These are phyloP conservation scores for Lottia scabra DNA, from an alignment of 2,888 invertebrate species.

Conservation along the genomic window DNA sequence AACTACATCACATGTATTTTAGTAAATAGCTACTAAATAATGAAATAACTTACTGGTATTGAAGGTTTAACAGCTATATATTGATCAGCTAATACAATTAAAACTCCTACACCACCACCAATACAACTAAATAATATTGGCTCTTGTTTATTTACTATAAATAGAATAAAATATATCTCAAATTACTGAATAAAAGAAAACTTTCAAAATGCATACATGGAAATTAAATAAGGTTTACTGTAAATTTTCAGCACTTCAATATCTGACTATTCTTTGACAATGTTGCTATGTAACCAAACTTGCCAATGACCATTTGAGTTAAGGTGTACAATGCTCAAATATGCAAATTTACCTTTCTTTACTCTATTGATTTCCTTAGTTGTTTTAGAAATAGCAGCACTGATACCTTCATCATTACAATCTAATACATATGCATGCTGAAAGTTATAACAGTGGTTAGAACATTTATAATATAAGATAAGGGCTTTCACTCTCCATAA, in stretches of 20 bases:
- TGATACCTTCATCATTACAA: slow-evolving; percentile 45
- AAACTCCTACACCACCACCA: slow-evolving; percentile 47
- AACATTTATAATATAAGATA: neutral
- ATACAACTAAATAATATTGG: slow-evolving; percentile 46
- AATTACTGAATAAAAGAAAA: neutral
- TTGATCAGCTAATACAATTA: slow-evolving; percentile 51
- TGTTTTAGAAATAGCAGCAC: slow-evolving; percentile 45
- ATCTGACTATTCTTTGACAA: too few species aligned
- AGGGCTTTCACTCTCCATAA: neutral
- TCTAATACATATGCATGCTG: slow-evolving; percentile 56
- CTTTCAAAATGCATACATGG: neutral
- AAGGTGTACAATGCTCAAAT: too few species aligned
- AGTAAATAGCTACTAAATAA: too few species aligned
- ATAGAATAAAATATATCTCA: neutral
- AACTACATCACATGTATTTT: too few species aligned
- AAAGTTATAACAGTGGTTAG: slow-evolving; percentile 10
- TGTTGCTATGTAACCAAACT: too few species aligned
- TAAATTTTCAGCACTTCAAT: too few species aligned
- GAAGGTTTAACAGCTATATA: slow-evolving; percentile 47
- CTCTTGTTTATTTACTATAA: slow-evolving; percentile 40
- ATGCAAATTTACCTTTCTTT: slow-evolving; percentile 33
- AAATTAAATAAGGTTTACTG: neutral
- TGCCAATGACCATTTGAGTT: too few species aligned
- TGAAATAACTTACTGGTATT: slow-evolving; percentile 43
- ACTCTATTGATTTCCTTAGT: slow-evolving; percentile 41